phyloP scores from a whole-genome alignment of 2,113 vertebrate genomes.

The Crypturellus undulatus region DNA sequence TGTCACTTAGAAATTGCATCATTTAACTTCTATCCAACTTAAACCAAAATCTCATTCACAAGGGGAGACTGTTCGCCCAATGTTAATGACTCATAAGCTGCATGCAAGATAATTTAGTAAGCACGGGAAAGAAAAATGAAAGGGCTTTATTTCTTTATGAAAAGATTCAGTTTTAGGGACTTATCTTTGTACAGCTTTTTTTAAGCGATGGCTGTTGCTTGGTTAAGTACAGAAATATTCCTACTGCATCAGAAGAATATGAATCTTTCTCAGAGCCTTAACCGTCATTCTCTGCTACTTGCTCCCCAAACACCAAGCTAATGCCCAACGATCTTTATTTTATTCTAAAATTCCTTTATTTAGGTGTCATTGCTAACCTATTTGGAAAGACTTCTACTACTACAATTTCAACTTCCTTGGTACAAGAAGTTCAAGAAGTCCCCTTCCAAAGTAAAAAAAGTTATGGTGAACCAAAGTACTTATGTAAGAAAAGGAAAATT shows the following conservation, averaged over 20 bases:
- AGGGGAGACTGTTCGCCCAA: neutral
- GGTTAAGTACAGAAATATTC: neutral
- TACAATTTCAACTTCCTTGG: neutral
- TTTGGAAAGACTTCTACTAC: neutral
- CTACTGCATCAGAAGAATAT: neutral
- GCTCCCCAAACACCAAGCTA: neutral
- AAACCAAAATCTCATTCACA: neutral
- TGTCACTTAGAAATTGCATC: neutral
- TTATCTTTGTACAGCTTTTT: neutral
- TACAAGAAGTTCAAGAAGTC: neutral
- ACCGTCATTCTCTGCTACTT: neutral
- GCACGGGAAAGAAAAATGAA: neutral
- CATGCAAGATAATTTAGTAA: neutral
- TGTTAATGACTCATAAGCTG: neutral
- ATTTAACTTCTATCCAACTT: neutral
- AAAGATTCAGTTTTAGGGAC: neutral
- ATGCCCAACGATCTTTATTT: neutral
- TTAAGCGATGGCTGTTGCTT: neutral
- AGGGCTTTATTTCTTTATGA: neutral
- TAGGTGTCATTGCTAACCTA: neutral
- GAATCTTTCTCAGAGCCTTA: fast-evolving
- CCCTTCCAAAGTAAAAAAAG: neutral
- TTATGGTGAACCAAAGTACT: neutral
- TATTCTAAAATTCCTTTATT: neutral
- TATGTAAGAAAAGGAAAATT: neutral